Base-by-base conservation (phyloP, 2,888 invertebrate genomes). In the Endotricha flammealis region DNA sequence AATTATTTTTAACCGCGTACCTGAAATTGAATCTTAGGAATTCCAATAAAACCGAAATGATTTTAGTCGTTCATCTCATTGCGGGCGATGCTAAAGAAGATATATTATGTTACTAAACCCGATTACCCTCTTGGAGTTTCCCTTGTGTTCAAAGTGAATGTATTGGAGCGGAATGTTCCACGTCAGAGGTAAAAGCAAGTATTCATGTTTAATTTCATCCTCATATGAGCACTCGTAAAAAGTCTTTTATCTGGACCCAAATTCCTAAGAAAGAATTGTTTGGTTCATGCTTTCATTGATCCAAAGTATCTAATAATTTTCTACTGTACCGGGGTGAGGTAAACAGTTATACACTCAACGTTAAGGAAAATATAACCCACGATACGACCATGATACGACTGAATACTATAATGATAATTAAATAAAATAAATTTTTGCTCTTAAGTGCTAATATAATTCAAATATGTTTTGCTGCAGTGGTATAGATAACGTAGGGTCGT, bases 161-260 rank as follows among this genome's bases (percentile, higher is more conserved):
- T 80, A 83, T 70, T 71, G 75, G 63, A 71, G 72, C 66, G 85
- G 83, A 85, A 85, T 79, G 72, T 79, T 82, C 74, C 79, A 74
- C 78, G 69, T 77, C 77, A 73, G 66, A 75, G 83, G 83, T 80
- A 83, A 80, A 72, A 72, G 80, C 74, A 81, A 76, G 81, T 80
- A 83, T 81, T 81, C 80, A 81, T 81, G 80, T 82, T 80, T 80
- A 82, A 85, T 83, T 82, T 83, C 75, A 67, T 67, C 71, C 62
- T 55, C 14, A 48, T 64, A 71, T 65, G 54, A 71, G 69, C 64
- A 64, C 59, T 63, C 62, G 59, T 63, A 71, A 77, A 75, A 79
- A 79, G 55, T 69, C 66, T 77, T 75, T 77, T 70, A 64, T 71
- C 71, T 71, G 69, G 63, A 72, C 74, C 71, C 64, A 42, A 72